phyloP scores from a whole-genome alignment of 2,797 vertebrate genomes.

The Eurystomus glaucurus region DNA sequence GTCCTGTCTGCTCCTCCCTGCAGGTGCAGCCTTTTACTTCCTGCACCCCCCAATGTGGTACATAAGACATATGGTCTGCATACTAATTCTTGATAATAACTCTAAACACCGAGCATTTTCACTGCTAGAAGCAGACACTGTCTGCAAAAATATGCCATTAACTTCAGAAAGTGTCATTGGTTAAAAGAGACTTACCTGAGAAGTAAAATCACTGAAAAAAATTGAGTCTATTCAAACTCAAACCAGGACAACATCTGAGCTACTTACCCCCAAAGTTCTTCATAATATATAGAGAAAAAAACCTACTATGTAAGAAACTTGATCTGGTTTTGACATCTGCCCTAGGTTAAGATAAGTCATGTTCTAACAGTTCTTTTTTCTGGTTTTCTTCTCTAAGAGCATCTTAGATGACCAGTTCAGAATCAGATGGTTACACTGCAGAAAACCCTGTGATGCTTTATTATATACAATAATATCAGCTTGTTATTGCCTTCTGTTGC shows the following conservation, averaged over 20 bases:
- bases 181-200: too few species aligned
- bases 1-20: too few species aligned
- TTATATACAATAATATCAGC: accelerated
- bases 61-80: too few species aligned
- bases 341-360: not conserved
- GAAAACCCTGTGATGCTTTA: not conserved
- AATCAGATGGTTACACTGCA: not conserved
- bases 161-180: too few species aligned
- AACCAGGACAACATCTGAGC: not conserved
- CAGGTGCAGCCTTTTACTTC: too few species aligned
- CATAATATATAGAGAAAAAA: not conserved
- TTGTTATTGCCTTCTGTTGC: not conserved
- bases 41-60: too few species aligned
- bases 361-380: not conserved
- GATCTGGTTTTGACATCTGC: not conserved
- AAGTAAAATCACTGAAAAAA: too few species aligned
- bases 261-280: not conserved
- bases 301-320: accelerated
- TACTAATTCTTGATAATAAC: too few species aligned
- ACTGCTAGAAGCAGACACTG: too few species aligned
- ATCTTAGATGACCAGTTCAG: not conserved
- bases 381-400: not conserved
- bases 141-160: too few species aligned
- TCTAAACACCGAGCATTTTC: too few species aligned
- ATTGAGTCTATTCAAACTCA: too few species aligned